Percentiles rank a stretch among this genome's conserved stretches.
Conservation (phyloP, 2,113 vertebrate species). For the Dasypus novemcinctus region DNA sequence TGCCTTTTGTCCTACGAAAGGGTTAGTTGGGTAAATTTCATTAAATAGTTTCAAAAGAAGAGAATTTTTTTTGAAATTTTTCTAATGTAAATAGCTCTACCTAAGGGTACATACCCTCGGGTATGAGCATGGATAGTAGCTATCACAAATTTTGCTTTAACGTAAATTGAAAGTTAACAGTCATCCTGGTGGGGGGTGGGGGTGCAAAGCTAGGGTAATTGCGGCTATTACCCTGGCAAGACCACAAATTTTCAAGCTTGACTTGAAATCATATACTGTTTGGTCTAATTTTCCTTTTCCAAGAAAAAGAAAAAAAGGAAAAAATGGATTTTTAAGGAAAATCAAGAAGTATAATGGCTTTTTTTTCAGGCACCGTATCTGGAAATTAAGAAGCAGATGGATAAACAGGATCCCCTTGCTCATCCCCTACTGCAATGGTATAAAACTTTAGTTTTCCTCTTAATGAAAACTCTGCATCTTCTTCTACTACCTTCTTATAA, state of each 20-base stretch:
- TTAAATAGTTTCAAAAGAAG: background rate
- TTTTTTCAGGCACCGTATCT: constrained; percentile 91
- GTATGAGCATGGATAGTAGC: background rate
- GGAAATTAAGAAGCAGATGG: constrained; percentile 97
- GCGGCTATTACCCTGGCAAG: background rate
- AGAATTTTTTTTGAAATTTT: constrained; percentile 25
- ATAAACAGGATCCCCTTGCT: constrained; percentile 92
- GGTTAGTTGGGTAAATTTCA: constrained; percentile 14
- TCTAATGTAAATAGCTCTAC: background rate
- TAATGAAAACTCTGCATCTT: background rate
- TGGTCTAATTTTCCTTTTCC: constrained; percentile 56
- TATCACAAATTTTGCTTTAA: constrained; percentile 31
- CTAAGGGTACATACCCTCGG: background rate
- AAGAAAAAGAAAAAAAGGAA: background rate
- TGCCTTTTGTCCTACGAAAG: background rate
- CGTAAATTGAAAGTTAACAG: constrained; percentile 40
- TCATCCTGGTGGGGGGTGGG: background rate
- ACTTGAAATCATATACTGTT: constrained; percentile 22
- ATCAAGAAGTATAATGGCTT: constrained; percentile 58
- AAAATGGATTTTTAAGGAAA: constrained; percentile 35
- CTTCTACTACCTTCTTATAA: background rate
- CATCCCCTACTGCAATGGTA: constrained; percentile 94
- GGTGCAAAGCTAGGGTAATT: background rate
- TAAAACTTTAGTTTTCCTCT: constrained; percentile 43
- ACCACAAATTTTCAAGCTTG: background rate